Evolutionary conservation across 2,888 invertebrate species (phyloP).

Genomic region (Dicyrtomina minuta): DNA sequence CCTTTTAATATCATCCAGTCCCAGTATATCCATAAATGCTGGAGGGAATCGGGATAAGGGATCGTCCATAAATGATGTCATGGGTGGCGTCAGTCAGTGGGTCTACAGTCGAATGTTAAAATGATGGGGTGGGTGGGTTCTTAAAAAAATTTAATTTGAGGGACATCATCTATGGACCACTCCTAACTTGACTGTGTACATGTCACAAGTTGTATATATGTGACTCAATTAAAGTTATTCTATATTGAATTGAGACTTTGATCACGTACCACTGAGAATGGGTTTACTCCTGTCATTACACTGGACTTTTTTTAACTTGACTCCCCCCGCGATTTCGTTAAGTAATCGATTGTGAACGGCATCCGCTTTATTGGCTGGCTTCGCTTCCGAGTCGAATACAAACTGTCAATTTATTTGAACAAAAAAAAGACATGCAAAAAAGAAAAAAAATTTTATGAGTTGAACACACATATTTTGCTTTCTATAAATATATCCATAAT

Average conservation of each 20-base stretch:
- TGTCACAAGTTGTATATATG: not conserved
- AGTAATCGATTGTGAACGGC: conserved; percentile 50
- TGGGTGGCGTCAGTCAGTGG: too few relatives aligned
- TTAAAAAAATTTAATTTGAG: too few relatives aligned
- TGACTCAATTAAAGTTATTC: conserved; percentile 7
- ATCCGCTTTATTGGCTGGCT: conserved; percentile 52
- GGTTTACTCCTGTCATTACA: conserved; percentile 86
- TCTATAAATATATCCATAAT: too few relatives aligned
- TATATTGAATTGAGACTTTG: conserved; percentile 17
- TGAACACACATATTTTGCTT: too few relatives aligned
- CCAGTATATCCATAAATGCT: too few relatives aligned
- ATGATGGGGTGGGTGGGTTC: too few relatives aligned
- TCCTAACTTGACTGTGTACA: not conserved
- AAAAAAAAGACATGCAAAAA: conserved; percentile 21
- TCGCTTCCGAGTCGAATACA: conserved; percentile 52
- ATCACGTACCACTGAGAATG: conserved; percentile 66
- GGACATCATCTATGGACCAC: not conserved
- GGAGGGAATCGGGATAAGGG: too few relatives aligned
- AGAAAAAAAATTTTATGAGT: not conserved
- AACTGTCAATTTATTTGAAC: conserved; percentile 30
- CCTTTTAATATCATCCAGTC: too few relatives aligned
- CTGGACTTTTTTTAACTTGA: conserved; percentile 72
- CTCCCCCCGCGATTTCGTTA: conserved; percentile 68
- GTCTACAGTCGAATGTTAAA: too few relatives aligned
- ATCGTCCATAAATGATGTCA: too few relatives aligned